phyloP scores from a whole-genome alignment of 2,888 invertebrate species.

The Antitype chi region DNA sequence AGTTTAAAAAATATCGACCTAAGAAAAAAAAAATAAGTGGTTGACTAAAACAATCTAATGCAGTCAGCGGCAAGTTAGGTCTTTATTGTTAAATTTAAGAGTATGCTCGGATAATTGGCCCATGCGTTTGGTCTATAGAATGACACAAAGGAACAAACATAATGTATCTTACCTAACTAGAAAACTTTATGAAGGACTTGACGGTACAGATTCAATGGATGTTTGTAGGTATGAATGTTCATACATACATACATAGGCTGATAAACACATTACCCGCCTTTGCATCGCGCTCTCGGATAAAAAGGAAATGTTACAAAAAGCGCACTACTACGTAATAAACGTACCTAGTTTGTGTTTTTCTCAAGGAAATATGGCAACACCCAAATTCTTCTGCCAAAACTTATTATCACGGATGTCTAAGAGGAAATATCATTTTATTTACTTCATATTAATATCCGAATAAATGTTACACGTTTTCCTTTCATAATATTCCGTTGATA shows the following conservation, averaged over 20 bases:
- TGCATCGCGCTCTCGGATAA: too few relatives aligned
- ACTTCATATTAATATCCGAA: conserved; percentile 74
- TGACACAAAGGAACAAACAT: too few relatives aligned
- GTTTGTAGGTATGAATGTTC: conserved; percentile 49
- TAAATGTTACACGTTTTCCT: conserved; percentile 69
- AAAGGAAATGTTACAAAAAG: conserved; percentile 27
- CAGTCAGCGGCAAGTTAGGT: too few relatives aligned
- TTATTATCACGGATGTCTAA: conserved; percentile 72
- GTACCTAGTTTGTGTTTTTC: conserved; percentile 36
- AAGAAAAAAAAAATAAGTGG: too few relatives aligned
- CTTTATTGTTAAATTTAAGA: too few relatives aligned
- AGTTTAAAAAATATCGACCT: too few relatives aligned
- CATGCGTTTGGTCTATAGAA: too few relatives aligned
- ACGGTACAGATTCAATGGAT: conserved; percentile 68
- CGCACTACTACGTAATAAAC: conserved; percentile 32
- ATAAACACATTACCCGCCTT: too few relatives aligned
- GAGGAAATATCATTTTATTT: conserved; percentile 75
- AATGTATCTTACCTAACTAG: conserved; percentile 44
- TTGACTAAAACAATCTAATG: too few relatives aligned
- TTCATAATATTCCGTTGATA: conserved; percentile 61
- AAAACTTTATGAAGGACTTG: conserved; percentile 72
- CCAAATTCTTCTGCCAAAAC: conserved; percentile 74
- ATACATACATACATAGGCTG: too few relatives aligned
- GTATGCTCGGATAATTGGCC: too few relatives aligned
- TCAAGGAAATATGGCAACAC: conserved; percentile 67